Conservation (phyloP, 2,888 invertebrate species). For the Ectobius pallidus region DNA sequence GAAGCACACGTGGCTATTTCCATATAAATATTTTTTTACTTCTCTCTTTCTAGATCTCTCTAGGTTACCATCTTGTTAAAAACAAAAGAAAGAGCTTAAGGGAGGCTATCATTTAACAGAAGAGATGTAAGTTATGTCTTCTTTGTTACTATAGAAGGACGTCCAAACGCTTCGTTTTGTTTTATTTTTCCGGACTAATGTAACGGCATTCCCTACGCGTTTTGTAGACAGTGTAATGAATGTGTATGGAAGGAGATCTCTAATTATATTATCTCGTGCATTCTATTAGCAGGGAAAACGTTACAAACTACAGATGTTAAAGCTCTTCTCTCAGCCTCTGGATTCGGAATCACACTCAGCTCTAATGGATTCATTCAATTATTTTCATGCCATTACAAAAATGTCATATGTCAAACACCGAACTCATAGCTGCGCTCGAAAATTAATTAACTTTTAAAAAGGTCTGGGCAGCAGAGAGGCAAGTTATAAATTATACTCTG, state of each 20-base stretch:
- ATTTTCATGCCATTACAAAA: neutral
- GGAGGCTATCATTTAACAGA: neutral
- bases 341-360: neutral
- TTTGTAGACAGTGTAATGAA: constrained; percentile 13
- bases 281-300: constrained; percentile 5
- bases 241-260: neutral
- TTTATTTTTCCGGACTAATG: neutral
- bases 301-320: neutral
- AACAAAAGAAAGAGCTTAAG: neutral
- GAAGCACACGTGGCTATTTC: constrained; percentile 8
- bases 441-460: constrained; percentile 1
- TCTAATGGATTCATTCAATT: constrained; percentile 8
- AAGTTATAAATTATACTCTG: neutral
- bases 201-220: constrained; percentile 12
- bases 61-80: constrained; percentile 13
- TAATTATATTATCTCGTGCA: constrained; percentile 16
- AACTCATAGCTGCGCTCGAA: neutral
- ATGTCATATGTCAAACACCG: neutral
- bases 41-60: constrained; percentile 1
- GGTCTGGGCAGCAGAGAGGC: too few species aligned
- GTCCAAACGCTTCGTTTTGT: neutral
- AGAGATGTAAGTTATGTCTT: constrained; percentile 22
- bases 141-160: constrained; percentile 9
- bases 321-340: neutral
- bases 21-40: constrained; percentile 8